Evolutionary conservation across 2,113 vertebrate genomes (phyloP), one percentile per base, ranked within the genome.

Genomic region (Solea solea): DNA sequence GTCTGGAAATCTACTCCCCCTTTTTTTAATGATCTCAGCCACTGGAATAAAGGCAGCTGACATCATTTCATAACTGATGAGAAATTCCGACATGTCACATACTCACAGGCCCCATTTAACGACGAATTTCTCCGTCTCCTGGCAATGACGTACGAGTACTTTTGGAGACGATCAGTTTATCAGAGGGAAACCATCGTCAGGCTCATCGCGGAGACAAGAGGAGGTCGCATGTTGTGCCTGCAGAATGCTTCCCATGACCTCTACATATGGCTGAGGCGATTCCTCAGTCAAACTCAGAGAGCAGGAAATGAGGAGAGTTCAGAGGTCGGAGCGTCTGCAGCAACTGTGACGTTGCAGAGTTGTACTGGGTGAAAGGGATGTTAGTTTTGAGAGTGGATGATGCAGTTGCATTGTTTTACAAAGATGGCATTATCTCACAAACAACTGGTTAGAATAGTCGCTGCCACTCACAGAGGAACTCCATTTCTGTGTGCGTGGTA

Each of bases 231-330:
- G 81, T 86, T 84, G 78, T 78, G 69, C 87, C 84, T 82, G 52
- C 79, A 75, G 83, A 90, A 86, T 83, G 69, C 80, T 94, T 94
- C 94, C 93, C 93, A 94, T 92, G 92, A 91, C 90, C 93, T 72
- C 81, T 83, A 69, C 90, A 91, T 90, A 84, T 92, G 91, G 88
- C 85, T 82, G 83, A 83, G 85, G 80, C 74, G 72, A 78, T 81
- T 93, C 91, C 92, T 90, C 88, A 90, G 83, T 85, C 72, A 76
- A 86, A 76, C 78, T 78, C 69, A 49, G 82, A 78, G 80, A 77
- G 89, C 93, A 93, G 93, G 94, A 94, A 94, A 94, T 93, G 88
- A 91, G 85, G 56, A 45, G 69, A 74, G 85, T 88, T 93, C 88
- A 90, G 85, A 92, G 91, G 90, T 91, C 62, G 81, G 78, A 82